Evolutionary conservation across 2,888 invertebrate genomes (phyloP), one percentile per base, ranked within the genome.

Genomic region (Cactoblastis cactorum): DNA sequence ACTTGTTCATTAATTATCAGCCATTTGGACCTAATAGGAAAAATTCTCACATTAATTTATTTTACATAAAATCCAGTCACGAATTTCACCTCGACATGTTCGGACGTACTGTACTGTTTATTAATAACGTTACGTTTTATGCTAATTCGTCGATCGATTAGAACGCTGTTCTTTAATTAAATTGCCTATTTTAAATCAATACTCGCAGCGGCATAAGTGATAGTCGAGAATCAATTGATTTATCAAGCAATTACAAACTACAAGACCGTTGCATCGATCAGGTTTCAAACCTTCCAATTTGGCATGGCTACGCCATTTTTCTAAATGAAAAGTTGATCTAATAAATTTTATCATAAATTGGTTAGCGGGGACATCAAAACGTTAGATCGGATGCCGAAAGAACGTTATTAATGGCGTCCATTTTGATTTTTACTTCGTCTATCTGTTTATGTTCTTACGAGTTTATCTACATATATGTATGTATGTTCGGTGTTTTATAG

Each of bases 321-420:
- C 34, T 45, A 49, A 54, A 53, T 50, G 53, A 54, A 52, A 55
- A 52, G 50, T 52, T 38, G 51, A 54, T 51, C 55, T 46, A 45
- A 55, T 58, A 58, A 55, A 58, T 56, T 54, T 56, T 50, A 52
- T 56, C 51, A 54, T 58, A 53, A 58, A 58, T 53, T 49, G 52
- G 52, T 49, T 35, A 51, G 51, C 49, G 52, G 56, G 49, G 52
- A 54, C 55, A 45, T 51, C 55, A 51, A 47, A 53, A 52, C 43
- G 22, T 45, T 49, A 17, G 49, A n/a, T 49, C 50, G 48, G 50
- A 49, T 45, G 52, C 43, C 49, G 55, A 55, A 52, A 50, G 45
- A 51, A 50, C 39, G 49, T 46, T 49, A 54, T 58, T 55, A 55
- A 55, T 57, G 41, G 46, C 32, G 33, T 48, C 52, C 48, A 32